Conservation (phyloP, 2,113 vertebrate genomes). For the Puntigrus tetrazona region DNA sequence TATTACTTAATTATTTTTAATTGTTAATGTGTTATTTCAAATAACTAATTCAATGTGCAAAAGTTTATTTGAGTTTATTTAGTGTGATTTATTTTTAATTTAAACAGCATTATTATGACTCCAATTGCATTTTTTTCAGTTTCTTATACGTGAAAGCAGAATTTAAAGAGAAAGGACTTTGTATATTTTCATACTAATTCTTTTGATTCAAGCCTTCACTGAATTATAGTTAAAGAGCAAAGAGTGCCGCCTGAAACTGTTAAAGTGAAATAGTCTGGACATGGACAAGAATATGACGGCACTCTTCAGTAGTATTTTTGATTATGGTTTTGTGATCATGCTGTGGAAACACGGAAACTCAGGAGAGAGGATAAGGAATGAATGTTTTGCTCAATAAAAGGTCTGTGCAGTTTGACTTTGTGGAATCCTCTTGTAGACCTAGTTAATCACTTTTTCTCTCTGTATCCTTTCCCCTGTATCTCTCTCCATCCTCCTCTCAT, state of each 20-base stretch:
- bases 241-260: too few relatives aligned
- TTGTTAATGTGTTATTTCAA: too few relatives aligned
- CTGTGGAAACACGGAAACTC: background rate
- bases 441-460: slow-evolving; percentile 46
- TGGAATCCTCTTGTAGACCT: slow-evolving; percentile 31
- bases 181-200: background rate
- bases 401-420: slow-evolving; percentile 24
- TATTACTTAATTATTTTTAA: too few relatives aligned
- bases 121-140: too few relatives aligned
- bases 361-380: background rate
- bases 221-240: background rate
- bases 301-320: background rate
- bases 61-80: too few relatives aligned
- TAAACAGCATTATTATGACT: too few relatives aligned
- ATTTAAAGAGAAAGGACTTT: background rate
- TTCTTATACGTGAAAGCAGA: too few relatives aligned
- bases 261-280: too few relatives aligned
- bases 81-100: too few relatives aligned
- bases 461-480: slow-evolving; percentile 12
- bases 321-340: background rate
- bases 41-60: background rate
- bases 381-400: background rate
- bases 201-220: background rate
- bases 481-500: slow-evolving; percentile 21
- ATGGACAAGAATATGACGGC: too few relatives aligned